Conservation (phyloP, 2,888 invertebrate species). For the Cordilura impudica region DNA sequence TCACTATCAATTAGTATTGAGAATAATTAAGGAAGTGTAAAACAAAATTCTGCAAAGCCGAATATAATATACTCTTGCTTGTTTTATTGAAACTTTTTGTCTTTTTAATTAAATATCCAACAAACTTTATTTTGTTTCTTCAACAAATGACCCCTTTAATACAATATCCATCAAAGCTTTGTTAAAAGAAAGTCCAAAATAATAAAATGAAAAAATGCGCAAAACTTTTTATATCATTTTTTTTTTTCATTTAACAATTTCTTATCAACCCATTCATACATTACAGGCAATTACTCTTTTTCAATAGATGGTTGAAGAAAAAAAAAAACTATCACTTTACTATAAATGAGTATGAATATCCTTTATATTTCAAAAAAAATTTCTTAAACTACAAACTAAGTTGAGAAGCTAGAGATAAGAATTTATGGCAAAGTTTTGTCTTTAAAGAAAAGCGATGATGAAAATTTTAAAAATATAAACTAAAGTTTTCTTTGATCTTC, state of each 20-base stretch:
- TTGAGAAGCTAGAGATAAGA: slow-evolving; percentile 40
- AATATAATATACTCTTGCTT: too few species aligned
- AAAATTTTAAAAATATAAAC: slow-evolving; percentile 34
- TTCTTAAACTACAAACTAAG: slow-evolving; percentile 12
- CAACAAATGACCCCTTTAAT: slow-evolving; percentile 32
- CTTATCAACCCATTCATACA: slow-evolving; percentile 31
- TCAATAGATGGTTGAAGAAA: slow-evolving; percentile 6
- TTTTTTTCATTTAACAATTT: slow-evolving; percentile 13
- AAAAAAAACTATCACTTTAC: slow-evolving; percentile 34
- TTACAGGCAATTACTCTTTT: slow-evolving; percentile 51
- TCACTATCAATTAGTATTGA: too few species aligned
- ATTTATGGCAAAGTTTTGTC: slow-evolving; percentile 37
- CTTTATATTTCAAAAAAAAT: slow-evolving; percentile 10
- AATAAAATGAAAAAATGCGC: background rate
- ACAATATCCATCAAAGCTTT: slow-evolving; percentile 24
- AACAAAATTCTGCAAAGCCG: too few species aligned
- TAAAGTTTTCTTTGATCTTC: slow-evolving; percentile 23
- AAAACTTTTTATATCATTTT: background rate
- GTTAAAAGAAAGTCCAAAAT: slow-evolving; percentile 1
- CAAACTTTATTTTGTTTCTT: background rate
- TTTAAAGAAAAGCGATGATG: slow-evolving; percentile 15
- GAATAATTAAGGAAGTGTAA: too few species aligned
- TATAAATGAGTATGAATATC: slow-evolving; percentile 48
- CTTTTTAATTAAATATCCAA: slow-evolving; percentile 36
- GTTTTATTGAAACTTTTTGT: slow-evolving; percentile 27